Evolutionary conservation across 2,113 vertebrate genomes (phyloP), one percentile per base, ranked within the genome.

Genomic region (Salvelinus fontinalis): DNA sequence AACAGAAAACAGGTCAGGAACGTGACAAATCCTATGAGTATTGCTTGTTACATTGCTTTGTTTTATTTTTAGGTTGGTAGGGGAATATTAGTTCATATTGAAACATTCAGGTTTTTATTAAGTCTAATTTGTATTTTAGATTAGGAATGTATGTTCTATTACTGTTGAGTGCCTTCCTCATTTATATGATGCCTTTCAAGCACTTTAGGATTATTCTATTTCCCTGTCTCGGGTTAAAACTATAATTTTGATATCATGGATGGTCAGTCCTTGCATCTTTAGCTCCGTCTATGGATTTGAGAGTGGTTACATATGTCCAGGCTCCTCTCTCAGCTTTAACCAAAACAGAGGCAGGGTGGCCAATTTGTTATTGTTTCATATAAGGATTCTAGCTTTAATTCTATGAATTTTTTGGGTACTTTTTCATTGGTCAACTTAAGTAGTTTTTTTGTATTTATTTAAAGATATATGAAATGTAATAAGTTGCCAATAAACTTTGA

Each of bases 91-190:
- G 13, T 75, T 82, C 48, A 73, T 75, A 73, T 70, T 75, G 74
- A 79, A 81, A 67, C 20, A 12, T 8, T 26, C 57, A 26, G 13
- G 8, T 29, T 77, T 73, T 76, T n/a, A 73, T 49, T 34, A 51
- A 72, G 14, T 14, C 26, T 26, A 24, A 29, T 29, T 6, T 27
- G 12, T 57, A 57, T 13, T 29, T 67, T 27, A 67, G 9, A 27
- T 26, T 67, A 31, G 65, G 27, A 67, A 11, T 67, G 24, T 67
- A 67, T 67, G 9, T 64, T 66, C 3, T 59, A 7, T 57, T 22
- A 39, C 14, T 74, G 1, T 12, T n/a, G 31, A 65, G 1, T 83
- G 77, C 76, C 80, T 87, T 78, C 60, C 62, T 83, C 80, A 54
- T 77, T 81, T 67, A 65, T 74, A 57, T 57, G 31, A 66, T 27